Base-by-base conservation (phyloP, 2,888 invertebrate species). In the Oxystoma pomonae region DNA sequence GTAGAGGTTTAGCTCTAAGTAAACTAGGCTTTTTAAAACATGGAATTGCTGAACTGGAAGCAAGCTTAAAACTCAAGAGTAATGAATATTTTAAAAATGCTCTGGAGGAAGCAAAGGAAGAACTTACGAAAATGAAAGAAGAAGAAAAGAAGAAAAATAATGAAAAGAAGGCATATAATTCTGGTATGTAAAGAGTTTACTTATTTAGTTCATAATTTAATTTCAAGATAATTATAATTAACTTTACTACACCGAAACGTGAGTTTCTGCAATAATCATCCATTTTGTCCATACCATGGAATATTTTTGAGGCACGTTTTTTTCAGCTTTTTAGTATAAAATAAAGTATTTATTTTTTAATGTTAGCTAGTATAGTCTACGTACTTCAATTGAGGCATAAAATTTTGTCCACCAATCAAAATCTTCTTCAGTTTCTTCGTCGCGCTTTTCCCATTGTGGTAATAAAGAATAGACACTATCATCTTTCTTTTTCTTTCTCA, bases 1-100 rank as follows among this genome's bases (percentile, higher is more conserved):
- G 91, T 52, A 83, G 92, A 60, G 94, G 90, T 0, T 86, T 88
- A 22, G 91, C 90, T 0, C 84, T 92, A 7, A 88, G 88, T 64
- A 83, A 89, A 62, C 75, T 92, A 19, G 89, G 90, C 1, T 83
- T 88, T 73, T 82, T 87, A 56, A 84, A 83, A 67, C 89, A 92
- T 77, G 90, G 87, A 51, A 84, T 90, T 57, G 84, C 83, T 63
- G 93, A 94, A 80, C 85, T 92, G 79, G 87, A 90, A 75, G 88
- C 86, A 3, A 92, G 92, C 1, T 75, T 88, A 9, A 86, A 86
- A 73, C 80, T 93, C 18, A 76, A 86, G 60, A 90, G 90, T 0
- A 81, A 84, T 3, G 82, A 85, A 55, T 81, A 81, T 12, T 83
- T 91, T 56, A 83, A 83, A 74, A 80, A 81, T 22, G 59, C 69